phyloP scores from a whole-genome alignment of 2,113 vertebrate genomes.

The Bathybates hornii region DNA sequence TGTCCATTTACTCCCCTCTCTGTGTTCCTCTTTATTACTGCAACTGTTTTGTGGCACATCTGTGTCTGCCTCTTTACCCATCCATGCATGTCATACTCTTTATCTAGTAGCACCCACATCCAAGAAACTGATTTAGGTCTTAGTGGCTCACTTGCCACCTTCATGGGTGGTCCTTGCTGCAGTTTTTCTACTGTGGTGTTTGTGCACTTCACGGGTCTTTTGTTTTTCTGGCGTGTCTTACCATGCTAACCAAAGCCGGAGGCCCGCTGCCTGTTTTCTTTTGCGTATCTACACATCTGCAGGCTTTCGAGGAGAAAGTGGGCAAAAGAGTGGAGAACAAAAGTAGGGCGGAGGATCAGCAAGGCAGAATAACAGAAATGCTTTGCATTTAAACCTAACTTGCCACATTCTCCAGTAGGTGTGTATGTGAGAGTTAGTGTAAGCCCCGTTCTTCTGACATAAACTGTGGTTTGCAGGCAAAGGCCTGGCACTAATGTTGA shows the following conservation, averaged over 20 bases:
- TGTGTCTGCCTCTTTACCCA: neutral
- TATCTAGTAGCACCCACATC: slow-evolving; percentile 27
- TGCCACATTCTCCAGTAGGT: neutral
- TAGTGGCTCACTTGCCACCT: slow-evolving; percentile 26
- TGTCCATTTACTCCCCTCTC: neutral
- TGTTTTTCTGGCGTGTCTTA: slow-evolving; percentile 52
- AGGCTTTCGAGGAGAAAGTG: slow-evolving; percentile 23
- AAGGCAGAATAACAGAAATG: slow-evolving; percentile 3
- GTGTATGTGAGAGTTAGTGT: slow-evolving; percentile 1
- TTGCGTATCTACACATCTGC: slow-evolving; percentile 44
- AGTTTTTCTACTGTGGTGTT: slow-evolving; percentile 42
- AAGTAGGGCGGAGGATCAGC: neutral
- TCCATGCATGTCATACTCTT: slow-evolving; percentile 13
- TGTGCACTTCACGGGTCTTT: slow-evolving; percentile 48
- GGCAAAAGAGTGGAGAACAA: slow-evolving; percentile 24
- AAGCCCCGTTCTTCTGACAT: neutral
- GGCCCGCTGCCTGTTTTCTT: slow-evolving; percentile 49
- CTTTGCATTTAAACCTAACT: neutral
- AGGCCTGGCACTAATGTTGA: slow-evolving; percentile 27
- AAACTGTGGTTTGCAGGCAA: slow-evolving; percentile 41
- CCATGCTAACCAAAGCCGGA: slow-evolving; percentile 36
- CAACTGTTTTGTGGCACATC: neutral
- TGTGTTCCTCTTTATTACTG: neutral
- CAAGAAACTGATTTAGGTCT: slow-evolving; percentile 26
- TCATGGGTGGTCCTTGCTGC: slow-evolving; percentile 48